A percentile compares a stretch with the other conserved stretches of the same genome.
These are phyloP conservation scores for Eristalis pertinax DNA, from an alignment of 2,888 invertebrate genomes.

Conservation along the genomic window DNA sequence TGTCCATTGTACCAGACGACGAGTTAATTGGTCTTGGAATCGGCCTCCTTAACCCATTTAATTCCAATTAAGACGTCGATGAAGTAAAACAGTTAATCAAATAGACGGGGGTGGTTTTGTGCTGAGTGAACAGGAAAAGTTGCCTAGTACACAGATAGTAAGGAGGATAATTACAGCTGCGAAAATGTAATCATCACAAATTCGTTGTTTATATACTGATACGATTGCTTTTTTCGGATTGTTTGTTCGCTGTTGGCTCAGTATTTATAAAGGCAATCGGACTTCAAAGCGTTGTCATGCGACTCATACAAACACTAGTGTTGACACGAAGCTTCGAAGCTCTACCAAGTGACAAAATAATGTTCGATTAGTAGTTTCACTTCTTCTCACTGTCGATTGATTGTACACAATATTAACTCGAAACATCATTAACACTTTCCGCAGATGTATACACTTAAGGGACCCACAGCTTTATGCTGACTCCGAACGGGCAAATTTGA, in stretches of 20 bases:
- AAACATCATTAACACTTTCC: too few relatives aligned
- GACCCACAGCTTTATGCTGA: too few relatives aligned
- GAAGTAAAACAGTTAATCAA: not conserved
- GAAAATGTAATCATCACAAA: too few relatives aligned
- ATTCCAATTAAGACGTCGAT: not conserved
- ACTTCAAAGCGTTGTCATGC: not conserved
- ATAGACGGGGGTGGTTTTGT: not conserved
- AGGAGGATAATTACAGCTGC: not conserved
- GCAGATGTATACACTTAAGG: too few relatives aligned
- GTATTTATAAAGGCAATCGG: not conserved
- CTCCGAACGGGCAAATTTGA: too few relatives aligned
- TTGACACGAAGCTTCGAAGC: too few relatives aligned
- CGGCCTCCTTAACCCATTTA: not conserved
- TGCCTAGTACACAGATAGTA: not conserved
- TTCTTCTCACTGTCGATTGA: too few relatives aligned
- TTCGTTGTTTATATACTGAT: not conserved
- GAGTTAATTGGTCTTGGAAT: constrained; percentile 10
- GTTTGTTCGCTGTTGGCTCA: not conserved
- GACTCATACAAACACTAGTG: too few relatives aligned
- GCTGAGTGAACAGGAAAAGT: not conserved
- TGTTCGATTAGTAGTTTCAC: too few relatives aligned
- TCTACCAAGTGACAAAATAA: too few relatives aligned
- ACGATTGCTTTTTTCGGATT: not conserved
- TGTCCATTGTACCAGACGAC: not conserved
- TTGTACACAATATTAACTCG: too few relatives aligned